A percentile compares a stretch with the other conserved stretches of the same genome.
These are phyloP conservation scores for Gephyroberyx darwinii DNA, from an alignment of 2,797 vertebrate genomes.

Conservation along the genomic window DNA sequence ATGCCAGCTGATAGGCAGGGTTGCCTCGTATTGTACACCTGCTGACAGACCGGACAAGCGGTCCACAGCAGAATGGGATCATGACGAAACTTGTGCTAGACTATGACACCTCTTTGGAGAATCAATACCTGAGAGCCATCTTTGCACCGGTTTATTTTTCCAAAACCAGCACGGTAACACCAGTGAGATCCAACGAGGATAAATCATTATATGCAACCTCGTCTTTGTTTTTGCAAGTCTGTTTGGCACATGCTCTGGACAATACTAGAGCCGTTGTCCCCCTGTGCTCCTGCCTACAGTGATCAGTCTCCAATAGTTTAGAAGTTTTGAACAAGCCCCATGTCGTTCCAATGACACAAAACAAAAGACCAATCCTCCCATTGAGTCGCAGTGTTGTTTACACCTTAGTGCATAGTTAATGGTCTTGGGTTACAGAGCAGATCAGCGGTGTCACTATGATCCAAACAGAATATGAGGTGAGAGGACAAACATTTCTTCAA, in stretches of 20 bases:
- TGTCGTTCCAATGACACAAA: conserved; percentile 27
- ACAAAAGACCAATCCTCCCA: conserved; percentile 16
- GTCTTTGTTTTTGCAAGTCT: background rate
- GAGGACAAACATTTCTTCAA: conserved; percentile 68
- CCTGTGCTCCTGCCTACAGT: background rate
- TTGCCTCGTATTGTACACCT: conserved; percentile 44
- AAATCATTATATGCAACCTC: conserved; percentile 2
- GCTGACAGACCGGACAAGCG: conserved; percentile 43
- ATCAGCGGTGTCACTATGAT: conserved; percentile 56
- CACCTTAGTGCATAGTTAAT: conserved; percentile 52
- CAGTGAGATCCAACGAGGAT: conserved; percentile 3
- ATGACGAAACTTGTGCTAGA: background rate
- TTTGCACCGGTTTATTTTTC: background rate
- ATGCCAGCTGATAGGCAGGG: conserved; percentile 52
- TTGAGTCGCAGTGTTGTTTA: conserved; percentile 47
- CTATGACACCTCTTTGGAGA: background rate
- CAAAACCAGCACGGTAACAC: background rate
- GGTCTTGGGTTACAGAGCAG: conserved; percentile 50
- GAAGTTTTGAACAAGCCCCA: background rate
- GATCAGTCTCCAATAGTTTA: conserved; percentile 2
- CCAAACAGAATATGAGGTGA: conserved; percentile 66
- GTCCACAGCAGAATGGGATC: background rate
- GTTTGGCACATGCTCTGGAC: background rate
- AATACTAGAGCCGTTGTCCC: background rate
- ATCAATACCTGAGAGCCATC: background rate